Base-by-base conservation (phyloP, 2,113 vertebrate species). In the Sinocyclocheilus rhinocerous region DNA sequence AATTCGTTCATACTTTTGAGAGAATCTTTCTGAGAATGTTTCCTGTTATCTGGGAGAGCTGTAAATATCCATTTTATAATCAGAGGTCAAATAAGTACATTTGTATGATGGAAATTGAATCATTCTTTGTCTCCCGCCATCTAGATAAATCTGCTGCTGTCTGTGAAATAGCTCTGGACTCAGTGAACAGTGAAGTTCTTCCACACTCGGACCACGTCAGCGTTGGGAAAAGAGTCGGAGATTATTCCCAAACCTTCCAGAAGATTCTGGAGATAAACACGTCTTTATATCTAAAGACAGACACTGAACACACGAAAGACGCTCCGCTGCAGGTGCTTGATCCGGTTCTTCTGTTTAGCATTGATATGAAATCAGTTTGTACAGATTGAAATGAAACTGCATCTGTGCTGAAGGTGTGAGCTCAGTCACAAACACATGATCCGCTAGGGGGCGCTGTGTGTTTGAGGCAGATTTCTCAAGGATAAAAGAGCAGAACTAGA, bases 111-210 rank as follows among this genome's bases (percentile, higher is more conserved):
- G 4, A 52, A 52, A 15, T 16, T 42, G 5, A 29, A 20, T 45
- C 61, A 3, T 77, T 24, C 83, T 87, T 86, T 76, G 22, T 67
- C 0, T 78, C 36, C 84, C 93, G 75, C 89, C 70, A 95, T 97
- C 83, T 94, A 99, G 98, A 93, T 99, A 88, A 76, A 24, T 4
- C 73, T 76, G 45, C 73, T 76, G 73, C 73, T 76, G n/a, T 76
- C 73, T 7, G 13, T 76, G 45, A 76, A 76, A 13, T 76, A 76
- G 20, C 57, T 1, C 57, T 59, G 57, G 16, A 57, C 18, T 57
- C 48, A 0, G 13, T 13, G 18, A 7, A 57, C 11, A 0, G 13
- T 15, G 18, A 57, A 22, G 75, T 87, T 79, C 4, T 70, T 63
- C 48, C 16, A 8, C 18, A 24, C 3, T 29, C 8, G 6, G 75